Evolutionary conservation across 2,113 vertebrate genomes (phyloP).

Genomic region (Leucosticte australis): DNA sequence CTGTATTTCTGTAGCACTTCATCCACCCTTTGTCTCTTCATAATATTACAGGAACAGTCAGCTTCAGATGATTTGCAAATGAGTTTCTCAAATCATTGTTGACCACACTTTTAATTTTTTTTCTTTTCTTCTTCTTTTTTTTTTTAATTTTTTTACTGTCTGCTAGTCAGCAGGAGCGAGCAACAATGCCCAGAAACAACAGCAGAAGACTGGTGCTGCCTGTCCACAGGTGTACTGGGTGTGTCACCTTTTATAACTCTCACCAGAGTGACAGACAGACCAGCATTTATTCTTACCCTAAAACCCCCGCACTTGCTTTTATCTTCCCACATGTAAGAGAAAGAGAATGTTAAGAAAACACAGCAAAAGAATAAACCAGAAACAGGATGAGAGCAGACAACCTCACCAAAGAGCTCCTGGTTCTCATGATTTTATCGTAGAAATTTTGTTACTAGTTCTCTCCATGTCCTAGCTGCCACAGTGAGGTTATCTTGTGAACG

Average conservation of each 20-base stretch:
- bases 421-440: neutral
- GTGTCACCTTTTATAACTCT: neutral
- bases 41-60: neutral
- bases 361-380: neutral
- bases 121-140: too few species aligned
- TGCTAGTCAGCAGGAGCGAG: neutral
- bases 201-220: neutral
- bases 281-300: neutral
- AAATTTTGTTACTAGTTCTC: neutral
- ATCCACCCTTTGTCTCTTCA: neutral
- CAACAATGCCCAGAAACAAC: neutral
- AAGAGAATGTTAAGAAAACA: neutral
- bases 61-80: neutral
- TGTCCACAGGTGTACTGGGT: neutral
- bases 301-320: rapidly evolving
- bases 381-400: neutral
- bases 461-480: neutral
- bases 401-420: too few species aligned
- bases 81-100: neutral
- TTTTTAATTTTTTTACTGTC: neutral
- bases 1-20: neutral
- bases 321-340: neutral
- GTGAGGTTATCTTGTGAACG: neutral
- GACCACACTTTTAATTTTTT: neutral
- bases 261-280: neutral